Evolutionary conservation across 2,113 vertebrate genomes (phyloP).

Genomic region (Macrotus californicus): DNA sequence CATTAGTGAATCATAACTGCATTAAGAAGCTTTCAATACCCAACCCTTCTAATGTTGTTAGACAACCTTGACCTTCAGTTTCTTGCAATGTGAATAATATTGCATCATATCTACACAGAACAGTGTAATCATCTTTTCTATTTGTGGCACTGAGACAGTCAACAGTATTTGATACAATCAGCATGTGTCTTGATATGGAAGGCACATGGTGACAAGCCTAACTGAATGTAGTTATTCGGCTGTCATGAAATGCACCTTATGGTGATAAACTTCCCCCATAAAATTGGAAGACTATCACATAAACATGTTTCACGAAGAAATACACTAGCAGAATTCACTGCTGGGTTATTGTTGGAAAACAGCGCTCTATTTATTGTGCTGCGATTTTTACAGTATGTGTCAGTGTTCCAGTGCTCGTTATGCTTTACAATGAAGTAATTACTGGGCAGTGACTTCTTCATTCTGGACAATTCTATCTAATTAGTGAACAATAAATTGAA

Average conservation of each 20-base stretch:
- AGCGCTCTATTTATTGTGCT: conserved; percentile 80
- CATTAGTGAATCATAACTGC: conserved; percentile 74
- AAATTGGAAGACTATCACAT: conserved; percentile 90
- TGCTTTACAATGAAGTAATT: conserved; percentile 85
- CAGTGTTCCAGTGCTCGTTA: conserved; percentile 79
- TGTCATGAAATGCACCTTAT: conserved; percentile 90
- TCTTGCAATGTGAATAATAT: conserved; percentile 81
- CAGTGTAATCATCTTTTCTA: conserved; percentile 85
- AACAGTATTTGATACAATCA: conserved; percentile 87
- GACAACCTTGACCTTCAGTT: conserved; percentile 86
- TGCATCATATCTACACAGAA: conserved; percentile 82
- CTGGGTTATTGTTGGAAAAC: conserved; percentile 84
- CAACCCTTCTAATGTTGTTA: conserved; percentile 76
- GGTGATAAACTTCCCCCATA: conserved; percentile 87
- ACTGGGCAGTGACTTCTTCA: conserved; percentile 76
- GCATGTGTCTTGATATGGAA: conserved; percentile 88
- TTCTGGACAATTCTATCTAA: conserved; percentile 78
- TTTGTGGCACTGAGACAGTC: conserved; percentile 83
- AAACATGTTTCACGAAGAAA: conserved; percentile 90
- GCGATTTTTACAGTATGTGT: conserved; percentile 80
- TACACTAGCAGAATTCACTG: conserved; percentile 86
- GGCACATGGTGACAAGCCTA: conserved; percentile 87
- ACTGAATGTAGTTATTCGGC: conserved; percentile 89
- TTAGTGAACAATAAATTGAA: conserved; percentile 81
- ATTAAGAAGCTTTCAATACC: conserved; percentile 77